phyloP scores from a whole-genome alignment of 2,797 vertebrate species.

The Gouania willdenowi region DNA sequence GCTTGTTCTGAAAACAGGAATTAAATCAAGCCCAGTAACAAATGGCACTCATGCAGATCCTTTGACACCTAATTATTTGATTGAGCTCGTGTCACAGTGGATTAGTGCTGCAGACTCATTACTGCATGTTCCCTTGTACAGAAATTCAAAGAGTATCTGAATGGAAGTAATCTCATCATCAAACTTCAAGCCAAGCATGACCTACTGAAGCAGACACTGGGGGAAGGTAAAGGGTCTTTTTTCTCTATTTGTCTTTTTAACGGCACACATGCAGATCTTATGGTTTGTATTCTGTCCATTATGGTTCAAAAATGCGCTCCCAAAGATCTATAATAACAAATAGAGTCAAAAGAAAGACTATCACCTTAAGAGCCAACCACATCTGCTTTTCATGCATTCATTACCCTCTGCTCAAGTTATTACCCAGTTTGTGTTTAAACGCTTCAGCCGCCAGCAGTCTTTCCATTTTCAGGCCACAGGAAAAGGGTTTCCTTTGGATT shows the following conservation, averaged over 20 bases:
- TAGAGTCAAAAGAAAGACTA: conserved; percentile 20
- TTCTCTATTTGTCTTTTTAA: conserved; percentile 25
- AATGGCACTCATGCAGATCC: conserved; percentile 25
- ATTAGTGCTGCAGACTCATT: conserved; percentile 12
- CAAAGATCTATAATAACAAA: conserved; percentile 18
- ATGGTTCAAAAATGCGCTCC: conserved; percentile 17
- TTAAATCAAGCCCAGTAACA: conserved; percentile 16
- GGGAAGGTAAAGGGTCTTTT: conserved; percentile 85
- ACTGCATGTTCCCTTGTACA: conserved; percentile 53
- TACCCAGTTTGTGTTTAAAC: conserved; percentile 25
- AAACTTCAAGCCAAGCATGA: conserved; percentile 99
- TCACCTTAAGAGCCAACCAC: conserved; percentile 10
- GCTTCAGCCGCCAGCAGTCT: conserved; percentile 9
- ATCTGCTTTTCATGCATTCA: neutral
- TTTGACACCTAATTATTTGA: conserved; percentile 5
- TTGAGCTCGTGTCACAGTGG: conserved; percentile 7
- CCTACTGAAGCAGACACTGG: conserved; percentile 93
- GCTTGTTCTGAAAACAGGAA: conserved; percentile 11
- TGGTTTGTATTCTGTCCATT: conserved; percentile 25
- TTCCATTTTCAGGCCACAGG: conserved; percentile 41
- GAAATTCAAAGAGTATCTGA: conserved; percentile 98
- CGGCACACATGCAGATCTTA: conserved; percentile 5
- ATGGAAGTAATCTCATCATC: conserved; percentile 98
- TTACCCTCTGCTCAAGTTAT: conserved; percentile 16
- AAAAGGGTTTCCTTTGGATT: conserved; percentile 27